A percentile compares a stretch with the other conserved stretches of the same genome.
Evolutionary conservation across 2,797 vertebrate species (phyloP).

Genomic region (Acrossocheilus wenchowensis): DNA sequence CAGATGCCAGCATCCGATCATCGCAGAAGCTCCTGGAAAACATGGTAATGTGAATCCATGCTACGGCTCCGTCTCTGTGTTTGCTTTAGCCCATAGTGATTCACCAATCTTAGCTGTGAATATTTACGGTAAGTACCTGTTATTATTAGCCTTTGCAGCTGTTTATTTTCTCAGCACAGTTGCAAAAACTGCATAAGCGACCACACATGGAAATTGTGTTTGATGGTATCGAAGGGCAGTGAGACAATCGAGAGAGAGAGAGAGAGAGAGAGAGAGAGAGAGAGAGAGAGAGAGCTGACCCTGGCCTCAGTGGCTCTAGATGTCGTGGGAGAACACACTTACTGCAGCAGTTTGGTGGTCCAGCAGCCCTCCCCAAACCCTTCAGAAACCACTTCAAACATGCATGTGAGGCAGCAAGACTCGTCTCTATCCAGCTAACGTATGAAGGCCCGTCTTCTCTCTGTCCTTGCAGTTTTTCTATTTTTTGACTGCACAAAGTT

Average conservation of each 20-base stretch:
- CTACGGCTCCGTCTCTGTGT: constrained; percentile 65
- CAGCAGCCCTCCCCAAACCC: constrained; percentile 30
- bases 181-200: constrained; percentile 64
- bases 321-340: constrained; percentile 59
- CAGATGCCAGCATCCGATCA: constrained; percentile 55
- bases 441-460: constrained; percentile 4
- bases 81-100: constrained; percentile 71
- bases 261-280: not conserved
- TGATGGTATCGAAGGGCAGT: constrained; percentile 37
- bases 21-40: constrained; percentile 66
- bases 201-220: constrained; percentile 69
- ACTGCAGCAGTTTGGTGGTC: constrained; percentile 58
- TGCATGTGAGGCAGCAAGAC: constrained; percentile 34
- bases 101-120: constrained; percentile 74
- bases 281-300: constrained; percentile 36
- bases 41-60: constrained; percentile 61
- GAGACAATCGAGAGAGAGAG: constrained; percentile 6
- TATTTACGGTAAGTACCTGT: constrained; percentile 78
- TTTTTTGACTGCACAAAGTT: not conserved
- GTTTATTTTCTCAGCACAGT: constrained; percentile 72
- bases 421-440: constrained; percentile 38
- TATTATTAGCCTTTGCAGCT: constrained; percentile 73
- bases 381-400: constrained; percentile 55
- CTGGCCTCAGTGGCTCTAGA: constrained; percentile 62
- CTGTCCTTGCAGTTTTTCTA: not conserved